Percentiles rank a stretch among this genome's conserved stretches.
Conservation (phyloP, 2,888 invertebrate genomes). For the Himalopsyche anomala region DNA sequence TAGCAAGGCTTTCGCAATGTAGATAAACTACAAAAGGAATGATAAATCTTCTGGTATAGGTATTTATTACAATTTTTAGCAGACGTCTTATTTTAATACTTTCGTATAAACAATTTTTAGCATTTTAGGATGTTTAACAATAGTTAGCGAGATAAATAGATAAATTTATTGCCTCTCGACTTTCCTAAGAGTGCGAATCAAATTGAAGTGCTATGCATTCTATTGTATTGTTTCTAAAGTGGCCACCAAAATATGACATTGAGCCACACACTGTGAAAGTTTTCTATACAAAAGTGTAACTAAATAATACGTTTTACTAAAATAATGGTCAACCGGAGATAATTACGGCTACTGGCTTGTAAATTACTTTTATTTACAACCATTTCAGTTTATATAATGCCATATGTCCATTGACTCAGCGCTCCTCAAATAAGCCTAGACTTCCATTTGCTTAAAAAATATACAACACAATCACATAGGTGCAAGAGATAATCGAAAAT, state of each 20-base stretch:
- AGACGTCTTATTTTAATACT: too few species aligned
- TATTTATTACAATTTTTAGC: too few species aligned
- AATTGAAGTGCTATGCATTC: constrained; percentile 22
- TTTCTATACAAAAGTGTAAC: constrained; percentile 22
- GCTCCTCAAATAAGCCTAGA: not conserved
- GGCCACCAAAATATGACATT: constrained; percentile 4
- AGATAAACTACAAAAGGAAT: too few species aligned
- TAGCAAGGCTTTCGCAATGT: too few species aligned
- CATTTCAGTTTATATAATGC: not conserved
- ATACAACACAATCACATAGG: too few species aligned
- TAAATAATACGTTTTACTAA: not conserved
- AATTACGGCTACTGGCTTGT: constrained; percentile 22
- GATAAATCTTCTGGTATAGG: too few species aligned
- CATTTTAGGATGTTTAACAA: too few species aligned
- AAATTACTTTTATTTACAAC: not conserved
- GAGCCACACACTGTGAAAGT: constrained; percentile 34
- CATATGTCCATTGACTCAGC: not conserved
- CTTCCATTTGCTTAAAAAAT: too few species aligned
- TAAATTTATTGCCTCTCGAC: too few species aligned
- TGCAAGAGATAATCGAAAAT: too few species aligned
- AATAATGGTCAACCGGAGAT: constrained; percentile 40
- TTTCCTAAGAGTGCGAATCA: not conserved
- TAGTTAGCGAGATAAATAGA: too few species aligned
- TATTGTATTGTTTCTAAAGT: constrained; percentile 12
- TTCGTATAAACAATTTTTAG: too few species aligned